phyloP scores from a whole-genome alignment of 2,888 invertebrate genomes.

The Argyresthia goedartella region DNA sequence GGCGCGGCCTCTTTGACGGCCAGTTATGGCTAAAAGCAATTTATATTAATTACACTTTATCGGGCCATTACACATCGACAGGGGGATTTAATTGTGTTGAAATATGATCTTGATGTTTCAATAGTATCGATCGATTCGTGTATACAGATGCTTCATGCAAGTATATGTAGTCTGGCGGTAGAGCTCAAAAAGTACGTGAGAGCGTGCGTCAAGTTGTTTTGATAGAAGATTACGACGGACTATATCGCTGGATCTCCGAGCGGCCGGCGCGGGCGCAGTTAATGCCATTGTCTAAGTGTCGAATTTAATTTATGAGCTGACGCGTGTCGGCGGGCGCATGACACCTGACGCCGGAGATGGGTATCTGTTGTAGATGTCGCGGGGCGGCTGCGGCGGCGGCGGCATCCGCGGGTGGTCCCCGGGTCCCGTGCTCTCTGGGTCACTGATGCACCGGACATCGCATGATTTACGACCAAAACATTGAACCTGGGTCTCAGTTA shows the following conservation, averaged over 20 bases:
- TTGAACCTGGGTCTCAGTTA: too few species aligned
- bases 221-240: slow-evolving; percentile 14
- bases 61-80: slow-evolving; percentile 28
- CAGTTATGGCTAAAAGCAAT: slow-evolving; percentile 40
- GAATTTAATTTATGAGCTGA: slow-evolving; percentile 53
- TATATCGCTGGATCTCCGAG: slow-evolving; percentile 38
- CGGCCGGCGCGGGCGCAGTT: slow-evolving; percentile 20
- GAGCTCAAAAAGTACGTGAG: not conserved
- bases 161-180: not conserved
- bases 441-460: too few species aligned
- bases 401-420: not conserved
- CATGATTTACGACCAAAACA: too few species aligned
- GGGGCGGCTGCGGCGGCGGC: slow-evolving; percentile 22
- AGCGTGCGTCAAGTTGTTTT: slow-evolving; percentile 4
- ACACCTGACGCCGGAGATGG: slow-evolving; percentile 48
- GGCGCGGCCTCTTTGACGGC: slow-evolving; percentile 52
- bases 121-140: not conserved
- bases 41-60: slow-evolving; percentile 50
- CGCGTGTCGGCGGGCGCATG: slow-evolving; percentile 24
- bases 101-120: slow-evolving; percentile 4
- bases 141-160: not conserved
- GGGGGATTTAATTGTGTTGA: slow-evolving; percentile 16
- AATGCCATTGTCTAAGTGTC: slow-evolving; percentile 52
- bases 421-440: too few species aligned
- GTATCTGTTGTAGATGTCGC: slow-evolving; percentile 20